Base-by-base conservation (phyloP, 1,140 invertebrate species). In the Teleopsis dalmanni region DNA sequence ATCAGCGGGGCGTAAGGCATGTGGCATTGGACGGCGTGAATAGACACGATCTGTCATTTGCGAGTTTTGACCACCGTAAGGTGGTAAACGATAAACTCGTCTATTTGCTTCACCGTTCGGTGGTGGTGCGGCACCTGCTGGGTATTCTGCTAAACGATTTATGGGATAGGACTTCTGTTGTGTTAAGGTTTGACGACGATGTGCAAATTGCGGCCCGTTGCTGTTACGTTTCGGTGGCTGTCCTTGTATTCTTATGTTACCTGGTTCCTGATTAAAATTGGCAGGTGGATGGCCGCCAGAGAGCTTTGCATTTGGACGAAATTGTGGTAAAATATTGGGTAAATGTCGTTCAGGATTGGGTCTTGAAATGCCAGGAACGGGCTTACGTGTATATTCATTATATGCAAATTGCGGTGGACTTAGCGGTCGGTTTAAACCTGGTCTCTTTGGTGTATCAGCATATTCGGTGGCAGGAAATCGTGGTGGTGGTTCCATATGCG, bases 281-380 rank as follows among this genome's bases (percentile, higher is more conserved):
- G 14, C 42, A 0, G 68, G 65, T 25, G 73, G 65, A 50, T 79
- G 78, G 1, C 74, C 74, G 16, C 72, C 70, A 0, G 78, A 79
- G 3, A 77, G 68, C 54, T 80, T 80, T 1, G 78, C 76, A 51
- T 84, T 84, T 0, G 83, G 83, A 41, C 82, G 69, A 47, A 85
- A 85, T 56, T 84, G 82, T 0, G 83, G 83, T 26, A 84, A 54
- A 53, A 85, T 84, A 54, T 84, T 84, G 1, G 83, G 83, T 36
- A 84, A 54, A 50, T 76, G 76, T 0, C 56, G 34, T 18, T 73
- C 71, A 52, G n/a, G 61, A 48, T 22, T 68, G 6, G 74, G 71
- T 18, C 73, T 65, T 50, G 72, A 67, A 10, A 73, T 73, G 13
- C 66, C 65, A 1, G 57, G 62, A 0, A 65, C 49, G n/a, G 67